These are phyloP conservation scores for Ceryle rudis DNA, from an alignment of 2,797 vertebrate genomes.

Conservation along the genomic window DNA sequence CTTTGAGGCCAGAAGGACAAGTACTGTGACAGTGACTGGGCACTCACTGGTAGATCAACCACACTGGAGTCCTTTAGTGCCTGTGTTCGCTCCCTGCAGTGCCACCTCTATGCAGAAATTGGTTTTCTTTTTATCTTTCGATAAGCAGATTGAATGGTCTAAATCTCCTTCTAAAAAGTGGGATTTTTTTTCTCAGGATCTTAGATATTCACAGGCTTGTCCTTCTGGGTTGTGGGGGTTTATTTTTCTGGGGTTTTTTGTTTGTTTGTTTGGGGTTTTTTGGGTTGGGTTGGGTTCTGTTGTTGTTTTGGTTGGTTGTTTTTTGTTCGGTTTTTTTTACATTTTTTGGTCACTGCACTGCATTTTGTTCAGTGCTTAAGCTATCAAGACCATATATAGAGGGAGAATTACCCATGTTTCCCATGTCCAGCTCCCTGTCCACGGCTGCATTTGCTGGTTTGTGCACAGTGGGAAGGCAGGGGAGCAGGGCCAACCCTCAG, in stretches of 20 bases:
- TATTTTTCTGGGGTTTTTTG: no score
- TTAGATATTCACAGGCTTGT: background rate
- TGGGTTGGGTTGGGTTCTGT: no score
- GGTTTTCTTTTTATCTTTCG: background rate
- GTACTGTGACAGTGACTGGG: background rate
- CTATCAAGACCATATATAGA: background rate
- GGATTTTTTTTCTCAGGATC: background rate
- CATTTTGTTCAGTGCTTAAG: background rate
- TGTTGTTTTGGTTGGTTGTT: no score
- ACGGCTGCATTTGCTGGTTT: rapidly evolving
- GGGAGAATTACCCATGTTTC: background rate
- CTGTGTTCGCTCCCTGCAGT: background rate
- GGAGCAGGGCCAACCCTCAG: rapidly evolving
- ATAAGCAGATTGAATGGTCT: background rate
- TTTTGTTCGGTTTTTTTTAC: background rate
- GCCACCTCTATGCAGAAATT: background rate
- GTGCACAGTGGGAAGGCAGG: rapidly evolving
- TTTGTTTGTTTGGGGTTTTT: no score
- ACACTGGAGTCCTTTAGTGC: background rate
- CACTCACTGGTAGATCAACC: background rate
- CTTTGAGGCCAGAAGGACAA: background rate
- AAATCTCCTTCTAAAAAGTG: background rate
- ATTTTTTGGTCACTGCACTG: background rate
- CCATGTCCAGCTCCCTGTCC: background rate
- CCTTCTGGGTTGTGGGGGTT: background rate